Percentiles rank a stretch among this genome's conserved stretches.
Evolutionary conservation across 2,888 invertebrate species (phyloP).

Genomic region (Acanthoscelides obtectus): DNA sequence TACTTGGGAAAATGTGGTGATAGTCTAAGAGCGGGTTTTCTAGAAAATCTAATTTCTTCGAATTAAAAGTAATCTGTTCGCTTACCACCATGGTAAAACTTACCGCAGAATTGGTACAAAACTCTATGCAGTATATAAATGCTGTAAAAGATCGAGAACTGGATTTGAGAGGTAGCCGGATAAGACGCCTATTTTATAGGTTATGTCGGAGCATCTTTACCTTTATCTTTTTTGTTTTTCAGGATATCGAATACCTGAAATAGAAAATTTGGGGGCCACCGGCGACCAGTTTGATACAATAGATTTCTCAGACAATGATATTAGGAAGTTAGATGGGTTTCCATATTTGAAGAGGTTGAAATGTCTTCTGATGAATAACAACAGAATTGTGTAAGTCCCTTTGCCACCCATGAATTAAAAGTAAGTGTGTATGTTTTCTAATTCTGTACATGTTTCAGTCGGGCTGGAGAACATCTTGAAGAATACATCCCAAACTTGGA

Average conservation of each 20-base stretch:
- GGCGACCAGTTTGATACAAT: slow-evolving; percentile 98
- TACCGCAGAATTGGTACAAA: slow-evolving; percentile 90
- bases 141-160: slow-evolving; percentile 94
- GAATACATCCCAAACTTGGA: slow-evolving; percentile 87
- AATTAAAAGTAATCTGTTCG: no score
- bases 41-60: no score
- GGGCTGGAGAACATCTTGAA: slow-evolving; percentile 83
- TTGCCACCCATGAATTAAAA: neutral
- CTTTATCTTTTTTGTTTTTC: slow-evolving; percentile 26
- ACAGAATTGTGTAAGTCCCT: slow-evolving; percentile 81
- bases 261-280: slow-evolving; percentile 98
- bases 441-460: slow-evolving; percentile 52
- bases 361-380: slow-evolving; percentile 89
- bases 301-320: slow-evolving; percentile 97
- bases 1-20: no score
- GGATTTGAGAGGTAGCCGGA: slow-evolving; percentile 80
- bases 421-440: slow-evolving; percentile 6
- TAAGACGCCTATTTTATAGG: slow-evolving; percentile 44
- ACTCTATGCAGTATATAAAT: slow-evolving; percentile 95
- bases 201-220: no score
- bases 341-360: slow-evolving; percentile 87
- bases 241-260: slow-evolving; percentile 98
- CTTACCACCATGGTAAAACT: slow-evolving; percentile 76
- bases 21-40: no score
- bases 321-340: slow-evolving; percentile 95